Conservation (phyloP, 2,797 vertebrate genomes). For the Mallotus villosus region DNA sequence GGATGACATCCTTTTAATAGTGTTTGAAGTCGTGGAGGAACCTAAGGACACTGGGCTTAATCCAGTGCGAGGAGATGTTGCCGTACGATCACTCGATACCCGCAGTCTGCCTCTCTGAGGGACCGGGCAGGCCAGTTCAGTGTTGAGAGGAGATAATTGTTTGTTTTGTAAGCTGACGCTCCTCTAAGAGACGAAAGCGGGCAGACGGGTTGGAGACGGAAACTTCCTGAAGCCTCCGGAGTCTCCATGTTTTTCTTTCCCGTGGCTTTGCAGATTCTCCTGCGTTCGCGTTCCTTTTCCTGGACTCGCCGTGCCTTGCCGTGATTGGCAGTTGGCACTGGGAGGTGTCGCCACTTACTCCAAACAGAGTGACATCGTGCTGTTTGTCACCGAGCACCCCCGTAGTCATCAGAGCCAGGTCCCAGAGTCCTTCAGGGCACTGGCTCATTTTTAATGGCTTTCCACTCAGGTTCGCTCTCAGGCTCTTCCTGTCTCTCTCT, state of each 20-base stretch:
- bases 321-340: constrained; percentile 57
- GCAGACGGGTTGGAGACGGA: constrained; percentile 10
- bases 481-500: constrained; percentile 32
- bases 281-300: background rate
- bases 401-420: constrained; percentile 38
- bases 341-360: constrained; percentile 51
- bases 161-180: constrained; percentile 28
- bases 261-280: constrained; percentile 15
- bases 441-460: constrained; percentile 73
- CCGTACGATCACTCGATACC: constrained; percentile 21
- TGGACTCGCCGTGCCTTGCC: constrained; percentile 28
- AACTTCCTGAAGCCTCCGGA: background rate
- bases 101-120: constrained; percentile 26
- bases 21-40: background rate
- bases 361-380: constrained; percentile 59
- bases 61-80: constrained; percentile 20
- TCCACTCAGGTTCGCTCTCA: constrained; percentile 46
- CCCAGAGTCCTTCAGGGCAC: constrained; percentile 62
- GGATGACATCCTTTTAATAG: background rate
- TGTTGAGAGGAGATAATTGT: constrained; percentile 35
- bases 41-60: constrained; percentile 14
- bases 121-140: constrained; percentile 35
- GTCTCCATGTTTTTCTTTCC: constrained; percentile 27
- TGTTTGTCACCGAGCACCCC: constrained; percentile 57
- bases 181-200: constrained; percentile 22